These are phyloP conservation scores for Drosophila orena DNA, from an alignment of 1,140 invertebrate species.

Conservation along the genomic window DNA sequence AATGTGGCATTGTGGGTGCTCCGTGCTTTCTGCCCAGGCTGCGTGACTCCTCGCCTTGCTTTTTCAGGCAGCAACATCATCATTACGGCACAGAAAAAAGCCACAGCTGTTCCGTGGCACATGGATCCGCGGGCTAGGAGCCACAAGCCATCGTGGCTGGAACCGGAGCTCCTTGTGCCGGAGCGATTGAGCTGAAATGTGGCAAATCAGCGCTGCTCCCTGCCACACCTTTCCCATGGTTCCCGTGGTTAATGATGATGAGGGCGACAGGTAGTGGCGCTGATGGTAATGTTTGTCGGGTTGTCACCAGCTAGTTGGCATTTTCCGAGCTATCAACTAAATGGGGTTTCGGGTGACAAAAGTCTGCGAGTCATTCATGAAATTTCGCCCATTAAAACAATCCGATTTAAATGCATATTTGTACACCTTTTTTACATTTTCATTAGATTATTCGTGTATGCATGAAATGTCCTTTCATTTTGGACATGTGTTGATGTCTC, in stretches of 20 bases:
- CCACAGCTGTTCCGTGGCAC: constrained; percentile 24
- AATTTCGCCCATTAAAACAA: no score
- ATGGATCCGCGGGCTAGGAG: constrained; percentile 3
- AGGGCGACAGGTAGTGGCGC: constrained; percentile 10
- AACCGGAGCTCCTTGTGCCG: constrained; percentile 17
- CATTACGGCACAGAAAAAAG: constrained; percentile 47
- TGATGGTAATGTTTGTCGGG: constrained; percentile 19
- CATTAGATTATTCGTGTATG: neutral
- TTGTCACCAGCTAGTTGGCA: constrained; percentile 29
- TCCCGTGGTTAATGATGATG: constrained; percentile 49
- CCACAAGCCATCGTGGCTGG: constrained; percentile 9
- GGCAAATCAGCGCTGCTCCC: constrained; percentile 36
- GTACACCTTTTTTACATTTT: neutral
- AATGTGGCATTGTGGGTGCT: constrained; percentile 40
- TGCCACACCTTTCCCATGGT: constrained; percentile 35
- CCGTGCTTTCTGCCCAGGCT: neutral
- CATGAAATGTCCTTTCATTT: neutral
- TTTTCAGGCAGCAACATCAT: constrained; percentile 46
- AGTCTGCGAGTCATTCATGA: constrained; percentile 19
- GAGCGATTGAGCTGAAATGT: constrained; percentile 42
- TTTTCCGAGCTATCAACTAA: constrained; percentile 34
- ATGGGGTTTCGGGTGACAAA: constrained; percentile 1
- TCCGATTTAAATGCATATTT: neutral
- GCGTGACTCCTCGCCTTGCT: constrained; percentile 2
- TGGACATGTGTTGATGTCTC: neutral